Base-by-base conservation (phyloP, 2,113 vertebrate genomes). In the Amblyornis subalaris region DNA sequence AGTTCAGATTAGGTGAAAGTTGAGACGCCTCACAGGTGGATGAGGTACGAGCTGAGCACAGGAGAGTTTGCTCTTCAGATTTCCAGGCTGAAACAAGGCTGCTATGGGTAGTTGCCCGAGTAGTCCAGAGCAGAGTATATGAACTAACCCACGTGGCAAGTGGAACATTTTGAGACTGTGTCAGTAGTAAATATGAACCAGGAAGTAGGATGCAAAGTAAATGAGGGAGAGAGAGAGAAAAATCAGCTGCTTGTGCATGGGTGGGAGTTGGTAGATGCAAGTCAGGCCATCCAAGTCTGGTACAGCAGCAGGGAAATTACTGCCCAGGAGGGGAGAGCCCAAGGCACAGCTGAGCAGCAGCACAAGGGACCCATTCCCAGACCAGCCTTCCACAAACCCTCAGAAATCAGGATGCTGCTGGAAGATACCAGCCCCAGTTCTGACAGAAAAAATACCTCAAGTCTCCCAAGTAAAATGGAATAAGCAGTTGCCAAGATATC, bases 211-310 rank as follows among this genome's bases (percentile, higher is more conserved):
- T 51, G 35, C 38, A 73, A 89, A 94, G 64, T 67, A 72, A 88
- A 57, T 29, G 47, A 42, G 47, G 21, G 33, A 61, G 54, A 77
- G 7, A n/a, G 10, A 35, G 29, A 58, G 28, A 58, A 67, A 85
- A 95, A 76, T 25, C 21, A n/a, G 35, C 51, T 77, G 17, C 62
- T 42, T 66, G 26, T 73, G 54, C 24, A 19, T 5, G 0, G 42
- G 36, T 0, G 1, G 29, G 47, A 28, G 21, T 36, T 31, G 65
- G 40, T 23, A 2, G 1, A 14, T 51, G 5, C 23, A n/a, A 84
- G 42, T 12, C 12, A 33, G 38, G 14, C 22, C 50, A 7, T 26
- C 40, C 29, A 33, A 60, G n/a, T 64, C 33, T 51, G 48, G 23
- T 74, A n/a, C 8, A 62, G 55, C 75, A 77, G 25, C 78, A 67